Percentiles rank a stretch among this genome's conserved stretches.
These are phyloP conservation scores for Apamea monoglypha DNA, from an alignment of 2,888 invertebrate species.

Conservation along the genomic window DNA sequence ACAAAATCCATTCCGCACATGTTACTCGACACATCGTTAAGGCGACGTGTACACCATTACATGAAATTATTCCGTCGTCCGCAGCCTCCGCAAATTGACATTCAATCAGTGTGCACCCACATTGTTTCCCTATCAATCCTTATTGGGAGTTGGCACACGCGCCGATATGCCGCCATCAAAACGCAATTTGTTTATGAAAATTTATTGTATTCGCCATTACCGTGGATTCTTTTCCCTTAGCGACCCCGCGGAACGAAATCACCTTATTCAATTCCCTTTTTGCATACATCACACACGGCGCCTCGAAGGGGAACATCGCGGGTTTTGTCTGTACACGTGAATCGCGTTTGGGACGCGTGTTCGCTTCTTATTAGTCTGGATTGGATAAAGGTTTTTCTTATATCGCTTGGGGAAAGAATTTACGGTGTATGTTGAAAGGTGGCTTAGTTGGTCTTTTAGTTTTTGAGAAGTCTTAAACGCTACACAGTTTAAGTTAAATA, in stretches of 20 bases:
- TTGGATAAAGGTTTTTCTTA: conserved; percentile 86
- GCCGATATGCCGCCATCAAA: conserved; percentile 88
- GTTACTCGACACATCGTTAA: conserved; percentile 83
- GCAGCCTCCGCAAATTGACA: conserved; percentile 84
- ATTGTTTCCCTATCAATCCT: conserved; percentile 90
- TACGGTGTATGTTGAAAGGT: conserved; percentile 43
- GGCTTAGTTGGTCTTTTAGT: conserved; percentile 9
- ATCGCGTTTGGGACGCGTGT: conserved; percentile 89
- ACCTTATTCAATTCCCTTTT: conserved; percentile 91
- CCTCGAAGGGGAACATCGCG: conserved; percentile 83
- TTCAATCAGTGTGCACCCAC: conserved; percentile 88
- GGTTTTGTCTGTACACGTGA: conserved; percentile 89
- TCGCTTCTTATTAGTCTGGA: conserved; percentile 89
- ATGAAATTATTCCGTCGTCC: conserved; percentile 82
- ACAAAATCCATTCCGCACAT: conserved; percentile 69
- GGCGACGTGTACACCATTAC: conserved; percentile 84
- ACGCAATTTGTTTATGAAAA: conserved; percentile 91
- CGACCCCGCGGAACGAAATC: conserved; percentile 89
- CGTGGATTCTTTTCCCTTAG: conserved; percentile 89
- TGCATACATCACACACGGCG: conserved; percentile 89
- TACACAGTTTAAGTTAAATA: not conserved
- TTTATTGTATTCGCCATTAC: conserved; percentile 91
- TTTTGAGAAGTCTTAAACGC: not conserved
- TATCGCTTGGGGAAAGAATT: conserved; percentile 74
- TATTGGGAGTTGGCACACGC: conserved; percentile 88